These are phyloP conservation scores for Yoshiicerus persimilis DNA, from an alignment of 1,140 invertebrate genomes.

Conservation along the genomic window DNA sequence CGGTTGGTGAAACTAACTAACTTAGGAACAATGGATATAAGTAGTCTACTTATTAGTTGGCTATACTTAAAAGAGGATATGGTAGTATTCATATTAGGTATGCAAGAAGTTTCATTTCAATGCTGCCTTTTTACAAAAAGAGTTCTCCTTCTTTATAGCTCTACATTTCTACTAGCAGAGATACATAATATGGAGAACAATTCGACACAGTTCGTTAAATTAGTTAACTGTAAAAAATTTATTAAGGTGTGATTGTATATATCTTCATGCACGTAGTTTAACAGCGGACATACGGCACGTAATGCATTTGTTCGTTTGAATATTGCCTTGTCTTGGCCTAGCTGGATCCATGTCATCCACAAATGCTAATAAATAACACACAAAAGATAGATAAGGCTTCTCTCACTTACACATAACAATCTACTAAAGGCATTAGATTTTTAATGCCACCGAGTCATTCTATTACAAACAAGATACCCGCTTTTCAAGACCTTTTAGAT, in stretches of 20 bases:
- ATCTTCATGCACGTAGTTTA: not conserved
- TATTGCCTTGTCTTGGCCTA: not conserved
- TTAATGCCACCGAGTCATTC: no score
- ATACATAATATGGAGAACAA: not conserved
- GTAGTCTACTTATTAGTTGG: not conserved
- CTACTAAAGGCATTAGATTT: not conserved
- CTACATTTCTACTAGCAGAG: not conserved
- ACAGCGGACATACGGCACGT: not conserved
- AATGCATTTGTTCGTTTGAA: not conserved
- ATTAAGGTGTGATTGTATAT: not conserved
- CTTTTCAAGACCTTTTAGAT: not conserved
- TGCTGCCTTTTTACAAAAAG: not conserved
- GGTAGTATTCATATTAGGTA: not conserved
- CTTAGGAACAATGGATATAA: not conserved
- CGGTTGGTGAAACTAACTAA: not conserved
- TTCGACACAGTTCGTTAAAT: not conserved
- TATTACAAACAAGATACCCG: not conserved
- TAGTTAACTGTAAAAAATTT: not conserved
- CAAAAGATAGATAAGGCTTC: not conserved
- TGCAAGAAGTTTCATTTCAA: no score
- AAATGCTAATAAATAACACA: not conserved
- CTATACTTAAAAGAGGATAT: no score
- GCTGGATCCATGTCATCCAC: not conserved
- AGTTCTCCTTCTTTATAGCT: not conserved
- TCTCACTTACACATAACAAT: not conserved